These are phyloP conservation scores for Agraylea sexmaculata DNA, from an alignment of 1,140 invertebrate species.

Conservation along the genomic window DNA sequence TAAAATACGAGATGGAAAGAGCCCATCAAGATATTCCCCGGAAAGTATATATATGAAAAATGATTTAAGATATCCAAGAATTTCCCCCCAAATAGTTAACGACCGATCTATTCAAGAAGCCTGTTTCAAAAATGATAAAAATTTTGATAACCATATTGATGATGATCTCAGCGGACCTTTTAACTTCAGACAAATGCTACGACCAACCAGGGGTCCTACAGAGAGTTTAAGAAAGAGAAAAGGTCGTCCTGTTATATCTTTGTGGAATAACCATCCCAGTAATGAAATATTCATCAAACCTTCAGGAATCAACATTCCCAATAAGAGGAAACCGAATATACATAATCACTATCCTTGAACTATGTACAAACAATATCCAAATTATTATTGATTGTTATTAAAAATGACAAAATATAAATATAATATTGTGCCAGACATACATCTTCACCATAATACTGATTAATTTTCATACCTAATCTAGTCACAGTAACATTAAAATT, in stretches of 20 bases:
- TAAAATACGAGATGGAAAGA: slow-evolving; percentile 34
- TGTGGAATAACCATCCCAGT: slow-evolving; percentile 24
- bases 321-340: slow-evolving; percentile 17
- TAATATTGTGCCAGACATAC: too few relatives aligned
- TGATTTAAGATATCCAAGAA: slow-evolving; percentile 13
- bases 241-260: slow-evolving; percentile 24
- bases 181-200: slow-evolving; percentile 55
- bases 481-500: too few relatives aligned
- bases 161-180: slow-evolving; percentile 53
- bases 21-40: slow-evolving; percentile 39
- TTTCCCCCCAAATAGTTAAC: slow-evolving; percentile 10
- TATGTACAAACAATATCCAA: too few relatives aligned
- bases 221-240: slow-evolving; percentile 60
- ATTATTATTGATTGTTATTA: too few relatives aligned
- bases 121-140: slow-evolving; percentile 15
- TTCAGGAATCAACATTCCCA: slow-evolving; percentile 1
- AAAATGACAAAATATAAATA: too few relatives aligned
- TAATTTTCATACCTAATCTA: too few relatives aligned
- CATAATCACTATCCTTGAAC: too few relatives aligned
- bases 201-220: slow-evolving; percentile 55
- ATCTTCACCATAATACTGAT: too few relatives aligned
- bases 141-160: slow-evolving; percentile 29
- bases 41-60: slow-evolving; percentile 28
- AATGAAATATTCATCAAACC: slow-evolving; percentile 10
- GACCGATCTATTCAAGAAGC: slow-evolving; percentile 19